Evolutionary conservation across 2,113 vertebrate genomes (phyloP), one percentile per base, ranked within the genome.

Genomic region (Hepsetus odoe): DNA sequence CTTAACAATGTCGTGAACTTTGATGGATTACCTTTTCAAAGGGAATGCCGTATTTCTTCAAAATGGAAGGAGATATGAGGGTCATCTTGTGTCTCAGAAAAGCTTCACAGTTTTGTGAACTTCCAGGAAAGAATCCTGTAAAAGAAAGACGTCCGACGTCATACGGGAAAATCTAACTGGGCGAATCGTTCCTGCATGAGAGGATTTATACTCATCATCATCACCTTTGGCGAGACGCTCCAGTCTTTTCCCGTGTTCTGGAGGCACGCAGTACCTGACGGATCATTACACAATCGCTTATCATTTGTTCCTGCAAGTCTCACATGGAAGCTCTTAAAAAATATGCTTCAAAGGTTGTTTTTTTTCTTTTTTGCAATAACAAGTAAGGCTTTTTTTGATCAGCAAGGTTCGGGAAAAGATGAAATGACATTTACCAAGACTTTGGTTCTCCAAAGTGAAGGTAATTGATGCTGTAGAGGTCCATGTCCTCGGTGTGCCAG

Each of bases 71-170:
- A 6, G 98, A 99, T 76, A 99, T 99, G 80, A 99, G 89, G 44
- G 98, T 99, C 98, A 99, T 99, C 89, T 99, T 99, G 88, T 99
- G 98, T 22, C 97, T 93, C 38, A 99, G 92, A 87, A 99, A 99
- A 0, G 97, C 97, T 86, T 99, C 97, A 82, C 98, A 99, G 90
- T 94, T 95, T 84, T 99, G 97, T 53, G 96, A 94, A 51, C 96
- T 99, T 73, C 97, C 97, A 18, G 98, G 97, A 79, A 99, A 99
- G 86, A 99, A 99, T 22, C 97, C 98, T 99, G 88, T 0, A 74
- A 59, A 55, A 72, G 1, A 67, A 72, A 14, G 11, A 40, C 18
- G 6, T 20, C 0, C n/a, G n/a, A 12, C 7, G 8, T 65, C 10
- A 22, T 28, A 55, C 4, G 2, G n/a, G 26, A 28, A 3, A 14